Evolutionary conservation across 2,888 invertebrate genomes (phyloP).

Genomic region (Blera fallax): DNA sequence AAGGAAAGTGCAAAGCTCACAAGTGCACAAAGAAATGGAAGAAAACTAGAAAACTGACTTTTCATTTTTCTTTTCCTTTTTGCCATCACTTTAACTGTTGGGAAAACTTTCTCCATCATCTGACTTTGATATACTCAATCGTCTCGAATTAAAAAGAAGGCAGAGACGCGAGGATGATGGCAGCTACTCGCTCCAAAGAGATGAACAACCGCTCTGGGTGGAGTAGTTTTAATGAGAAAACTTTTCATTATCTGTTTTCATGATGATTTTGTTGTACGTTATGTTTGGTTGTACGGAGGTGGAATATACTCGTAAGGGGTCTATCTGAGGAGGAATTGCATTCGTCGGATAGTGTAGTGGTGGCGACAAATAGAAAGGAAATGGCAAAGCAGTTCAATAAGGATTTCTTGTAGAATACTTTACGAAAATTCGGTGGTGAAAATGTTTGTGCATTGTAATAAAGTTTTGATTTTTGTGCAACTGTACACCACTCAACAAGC

Average conservation of each 20-base stretch:
- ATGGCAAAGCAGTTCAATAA: no score
- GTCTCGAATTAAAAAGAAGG: slow-evolving; percentile 43
- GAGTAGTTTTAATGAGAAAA: slow-evolving; percentile 65
- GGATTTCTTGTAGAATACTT: no score
- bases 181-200: slow-evolving; percentile 7
- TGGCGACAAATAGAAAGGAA: no score
- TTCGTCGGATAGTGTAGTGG: neutral
- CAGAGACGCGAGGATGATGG: neutral
- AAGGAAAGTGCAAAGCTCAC: neutral
- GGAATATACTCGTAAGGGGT: no score
- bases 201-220: neutral
- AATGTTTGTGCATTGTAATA: no score
- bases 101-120: slow-evolving; percentile 58
- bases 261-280: slow-evolving; percentile 22
- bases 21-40: neutral
- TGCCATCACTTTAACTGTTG: neutral
- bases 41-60: no score
- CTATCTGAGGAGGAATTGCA: neutral
- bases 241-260: slow-evolving; percentile 61
- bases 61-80: neutral
- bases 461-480: no score
- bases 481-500: no score
- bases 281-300: neutral
- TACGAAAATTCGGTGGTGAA: no score
- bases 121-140: slow-evolving; percentile 66